Evolutionary conservation across 1,140 invertebrate species (phyloP), one percentile per base, ranked within the genome.

Genomic region (Zaprionus inermis): DNA sequence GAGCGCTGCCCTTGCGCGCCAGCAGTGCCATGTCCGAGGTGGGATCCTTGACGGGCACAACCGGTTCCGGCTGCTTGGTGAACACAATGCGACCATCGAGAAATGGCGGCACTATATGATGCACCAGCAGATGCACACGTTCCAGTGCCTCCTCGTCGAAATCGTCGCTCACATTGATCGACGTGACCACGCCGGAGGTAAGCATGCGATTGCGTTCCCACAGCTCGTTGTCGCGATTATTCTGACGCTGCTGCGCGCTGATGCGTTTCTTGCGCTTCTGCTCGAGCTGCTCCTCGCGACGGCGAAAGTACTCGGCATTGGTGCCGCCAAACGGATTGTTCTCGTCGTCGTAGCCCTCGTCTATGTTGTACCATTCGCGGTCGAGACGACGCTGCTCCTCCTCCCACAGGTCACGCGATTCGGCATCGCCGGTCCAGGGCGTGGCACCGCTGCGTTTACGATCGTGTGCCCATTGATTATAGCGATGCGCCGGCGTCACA

Each of bases 141-240:
- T 97, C 97, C 11, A 95, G 93, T 32, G 97, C 98, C 93, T 98
- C 98, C 88, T 99, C 98, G 80, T 97, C 97, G 90, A 98, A 97
- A 92, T 99, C 97, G 78, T 98, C 97, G 90, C 98, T 98, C 57
- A 97, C 95, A 78, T 97, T 97, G 2, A 98, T 94, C 41, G 96
- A 96, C 79, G 96, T 96, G 1, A 99, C 98, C 11, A 99, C 98
- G 58, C 98, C 98, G 66, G 97, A 98, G 3, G 98, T 98, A 10
- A 99, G 94, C 97, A 99, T 98, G 73, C 99, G 95, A 93, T 99
- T 99, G 11, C 98, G 95, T 92, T 99, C 99, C 99, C 99, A 99
- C 38, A 99, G 93, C 91, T 99, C 98, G 92, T 99, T 99, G 93
- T 99, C 98, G 92, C 98, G 98, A 92, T 99, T 97, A 92, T 95